A percentile compares a stretch with the other conserved stretches of the same genome.
These are phyloP conservation scores for Heliconius nattereri DNA, from an alignment of 1,140 invertebrate genomes.

Conservation along the genomic window DNA sequence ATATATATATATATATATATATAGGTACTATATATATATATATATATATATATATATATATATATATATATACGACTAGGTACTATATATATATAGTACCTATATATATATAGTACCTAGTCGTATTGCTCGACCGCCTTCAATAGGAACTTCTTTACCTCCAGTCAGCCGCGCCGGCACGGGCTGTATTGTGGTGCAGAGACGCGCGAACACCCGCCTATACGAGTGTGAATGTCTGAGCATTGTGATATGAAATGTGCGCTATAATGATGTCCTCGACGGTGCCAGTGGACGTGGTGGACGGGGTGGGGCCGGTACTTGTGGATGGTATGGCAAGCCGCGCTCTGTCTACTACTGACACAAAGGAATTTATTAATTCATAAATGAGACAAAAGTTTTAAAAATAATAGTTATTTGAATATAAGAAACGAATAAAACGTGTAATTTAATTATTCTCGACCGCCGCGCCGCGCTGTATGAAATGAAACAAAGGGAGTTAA, in stretches of 20 bases:
- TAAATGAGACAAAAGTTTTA: not conserved
- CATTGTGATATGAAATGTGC: not conserved
- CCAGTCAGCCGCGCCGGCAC: not conserved
- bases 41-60: too few species aligned
- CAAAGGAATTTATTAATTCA: not conserved
- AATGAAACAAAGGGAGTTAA: not conserved
- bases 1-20: not conserved
- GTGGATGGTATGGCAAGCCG: not conserved
- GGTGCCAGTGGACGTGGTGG: not conserved
- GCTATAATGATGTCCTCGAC: not conserved
- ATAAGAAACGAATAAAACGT: not conserved
- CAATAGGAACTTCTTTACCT: slow-evolving; percentile 5
- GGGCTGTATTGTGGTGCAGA: not conserved
- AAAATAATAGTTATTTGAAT: not conserved
- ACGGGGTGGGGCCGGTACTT: not conserved
- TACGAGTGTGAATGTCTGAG: not conserved
- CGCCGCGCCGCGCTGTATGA: not conserved
- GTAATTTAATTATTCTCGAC: not conserved
- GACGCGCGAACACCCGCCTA: not conserved
- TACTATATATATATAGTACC: not conserved
- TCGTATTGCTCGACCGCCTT: not conserved
- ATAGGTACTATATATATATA: not conserved
- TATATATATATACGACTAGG: too few species aligned
- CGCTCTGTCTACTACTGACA: too few species aligned
- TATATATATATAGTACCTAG: not conserved